Conservation (phyloP, 2,888 invertebrate species). For the Protophormia terraenovae region DNA sequence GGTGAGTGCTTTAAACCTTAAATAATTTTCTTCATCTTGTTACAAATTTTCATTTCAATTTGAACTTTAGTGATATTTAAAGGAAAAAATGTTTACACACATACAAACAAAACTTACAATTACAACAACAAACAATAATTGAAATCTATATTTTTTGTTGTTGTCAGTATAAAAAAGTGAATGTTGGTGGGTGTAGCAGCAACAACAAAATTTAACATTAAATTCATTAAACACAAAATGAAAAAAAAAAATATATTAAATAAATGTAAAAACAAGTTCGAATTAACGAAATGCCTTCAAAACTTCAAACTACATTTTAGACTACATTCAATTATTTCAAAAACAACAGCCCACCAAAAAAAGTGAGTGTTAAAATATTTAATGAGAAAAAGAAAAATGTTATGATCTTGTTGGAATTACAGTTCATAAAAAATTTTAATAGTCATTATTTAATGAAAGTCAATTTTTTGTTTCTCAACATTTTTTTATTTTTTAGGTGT, state of each 20-base stretch:
- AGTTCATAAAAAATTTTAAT: conserved; percentile 34
- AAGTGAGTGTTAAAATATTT: conserved; percentile 37
- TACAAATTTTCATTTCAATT: conserved; percentile 14
- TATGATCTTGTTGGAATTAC: conserved; percentile 39
- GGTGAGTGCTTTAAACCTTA: conserved; percentile 45
- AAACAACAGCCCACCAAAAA: conserved; percentile 5
- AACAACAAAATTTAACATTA: background rate
- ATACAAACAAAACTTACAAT: background rate
- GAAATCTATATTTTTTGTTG: too few relatives aligned
- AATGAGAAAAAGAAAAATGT: background rate
- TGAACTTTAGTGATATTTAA: conserved; percentile 52
- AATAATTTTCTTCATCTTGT: background rate
- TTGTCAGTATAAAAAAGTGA: conserved; percentile 62
- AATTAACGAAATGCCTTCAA: conserved; percentile 37
- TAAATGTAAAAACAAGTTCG: conserved; percentile 24
- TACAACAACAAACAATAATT: background rate
- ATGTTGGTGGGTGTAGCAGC: conserved; percentile 63
- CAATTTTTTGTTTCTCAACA: background rate
- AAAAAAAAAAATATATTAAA: background rate
- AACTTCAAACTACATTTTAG: conserved; percentile 20
- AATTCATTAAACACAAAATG: conserved; percentile 36
- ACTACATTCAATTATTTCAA: conserved; percentile 17
- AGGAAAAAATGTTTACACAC: background rate
- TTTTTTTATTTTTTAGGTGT: background rate
- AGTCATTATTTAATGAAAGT: conserved; percentile 60